These are phyloP conservation scores for Erebia palarica DNA, from an alignment of 2,888 invertebrate species.

Conservation along the genomic window DNA sequence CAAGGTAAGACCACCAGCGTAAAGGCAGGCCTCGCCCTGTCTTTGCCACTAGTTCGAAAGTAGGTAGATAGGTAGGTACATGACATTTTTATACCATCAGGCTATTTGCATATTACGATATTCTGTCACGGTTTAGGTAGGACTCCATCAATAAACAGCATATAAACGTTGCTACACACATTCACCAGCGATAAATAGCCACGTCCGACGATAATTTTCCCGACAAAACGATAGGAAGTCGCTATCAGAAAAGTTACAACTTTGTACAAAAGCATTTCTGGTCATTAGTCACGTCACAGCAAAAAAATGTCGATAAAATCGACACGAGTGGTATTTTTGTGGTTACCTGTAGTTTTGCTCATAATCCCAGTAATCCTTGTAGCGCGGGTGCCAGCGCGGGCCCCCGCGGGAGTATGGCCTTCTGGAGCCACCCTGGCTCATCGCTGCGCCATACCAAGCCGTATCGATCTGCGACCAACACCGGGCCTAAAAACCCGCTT, in stretches of 20 bases:
- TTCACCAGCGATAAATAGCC: conserved; percentile 5
- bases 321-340: background rate
- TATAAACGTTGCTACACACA: background rate
- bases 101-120: background rate
- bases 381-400: conserved; percentile 77
- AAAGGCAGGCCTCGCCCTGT: too few relatives aligned
- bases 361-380: conserved; percentile 80
- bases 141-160: background rate
- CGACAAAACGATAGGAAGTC: conserved; percentile 16
- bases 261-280: background rate
- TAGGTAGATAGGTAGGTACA: too few relatives aligned
- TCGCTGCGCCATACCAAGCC: conserved; percentile 65
- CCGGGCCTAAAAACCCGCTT: conserved; percentile 49
- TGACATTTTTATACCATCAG: too few relatives aligned
- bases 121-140: background rate
- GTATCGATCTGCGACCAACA: conserved; percentile 68
- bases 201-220: background rate
- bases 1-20: too few relatives aligned
- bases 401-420: conserved; percentile 77
- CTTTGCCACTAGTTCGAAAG: too few relatives aligned
- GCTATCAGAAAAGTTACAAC: background rate
- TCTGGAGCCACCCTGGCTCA: conserved; percentile 78
- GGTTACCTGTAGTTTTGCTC: conserved; percentile 74
- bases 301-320: conserved; percentile 16
- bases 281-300: conserved; percentile 26